These are phyloP conservation scores for Alloscopus bannaensis DNA, from an alignment of 2,888 invertebrate genomes.

Conservation along the genomic window DNA sequence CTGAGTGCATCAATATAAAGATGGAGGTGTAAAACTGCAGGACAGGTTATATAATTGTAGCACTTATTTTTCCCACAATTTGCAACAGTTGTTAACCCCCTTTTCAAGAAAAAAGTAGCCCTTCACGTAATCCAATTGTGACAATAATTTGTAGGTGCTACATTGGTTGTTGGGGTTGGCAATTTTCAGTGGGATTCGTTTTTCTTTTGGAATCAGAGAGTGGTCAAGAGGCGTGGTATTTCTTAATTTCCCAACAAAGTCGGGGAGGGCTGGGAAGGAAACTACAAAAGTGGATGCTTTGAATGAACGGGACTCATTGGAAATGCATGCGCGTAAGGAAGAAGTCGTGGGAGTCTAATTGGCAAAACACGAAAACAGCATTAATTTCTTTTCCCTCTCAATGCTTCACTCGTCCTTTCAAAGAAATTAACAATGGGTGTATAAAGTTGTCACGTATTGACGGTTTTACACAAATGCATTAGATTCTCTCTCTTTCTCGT, in stretches of 20 bases:
- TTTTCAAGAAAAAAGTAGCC: too few species aligned
- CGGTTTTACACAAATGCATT: background rate
- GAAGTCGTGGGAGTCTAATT: conserved; percentile 28
- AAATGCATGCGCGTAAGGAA: conserved; percentile 30
- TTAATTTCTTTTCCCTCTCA: conserved; percentile 16
- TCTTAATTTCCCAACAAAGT: background rate
- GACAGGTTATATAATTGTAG: too few species aligned
- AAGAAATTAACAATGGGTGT: too few species aligned
- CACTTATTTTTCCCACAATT: too few species aligned
- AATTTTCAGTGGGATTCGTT: background rate
- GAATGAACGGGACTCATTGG: too few species aligned
- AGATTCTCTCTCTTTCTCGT: background rate
- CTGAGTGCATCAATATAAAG: too few species aligned
- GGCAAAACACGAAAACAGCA: conserved; percentile 34
- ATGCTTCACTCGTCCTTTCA: conserved; percentile 19
- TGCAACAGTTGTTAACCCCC: too few species aligned
- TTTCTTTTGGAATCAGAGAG: background rate
- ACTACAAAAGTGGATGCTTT: too few species aligned
- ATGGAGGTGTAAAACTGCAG: too few species aligned
- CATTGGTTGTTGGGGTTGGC: conserved; percentile 9
- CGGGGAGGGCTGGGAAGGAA: too few species aligned
- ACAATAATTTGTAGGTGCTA: background rate
- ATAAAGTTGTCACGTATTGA: background rate
- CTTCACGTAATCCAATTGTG: too few species aligned
- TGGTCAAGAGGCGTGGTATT: background rate